phyloP scores from a whole-genome alignment of 2,113 vertebrate genomes.

The Sarotherodon lohbergeri region DNA sequence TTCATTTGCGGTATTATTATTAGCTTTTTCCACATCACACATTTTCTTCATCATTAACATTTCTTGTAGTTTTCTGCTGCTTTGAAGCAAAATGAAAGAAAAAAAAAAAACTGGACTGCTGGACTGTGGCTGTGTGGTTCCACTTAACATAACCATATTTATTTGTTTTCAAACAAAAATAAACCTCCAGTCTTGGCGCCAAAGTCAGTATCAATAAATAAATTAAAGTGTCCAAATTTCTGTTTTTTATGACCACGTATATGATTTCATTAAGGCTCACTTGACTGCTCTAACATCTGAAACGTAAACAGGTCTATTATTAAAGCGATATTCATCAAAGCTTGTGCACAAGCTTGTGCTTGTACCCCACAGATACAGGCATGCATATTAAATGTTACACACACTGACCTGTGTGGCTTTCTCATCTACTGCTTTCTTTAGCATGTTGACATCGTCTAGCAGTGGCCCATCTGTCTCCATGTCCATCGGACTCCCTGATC shows the following conservation, averaged over 20 bases:
- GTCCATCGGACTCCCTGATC: slow-evolving; percentile 81
- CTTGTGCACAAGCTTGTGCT: neutral
- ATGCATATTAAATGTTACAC: neutral
- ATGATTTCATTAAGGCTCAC: neutral
- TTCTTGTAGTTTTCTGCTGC: neutral
- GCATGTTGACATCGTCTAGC: slow-evolving; percentile 85
- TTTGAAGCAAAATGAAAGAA: neutral
- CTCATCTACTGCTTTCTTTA: slow-evolving; percentile 86
- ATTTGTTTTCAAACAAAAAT: neutral
- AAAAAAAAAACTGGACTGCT: neutral
- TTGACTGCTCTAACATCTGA: neutral
- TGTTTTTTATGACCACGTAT: neutral
- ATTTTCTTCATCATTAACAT: neutral
- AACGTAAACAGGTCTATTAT: neutral
- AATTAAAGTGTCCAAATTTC: neutral
- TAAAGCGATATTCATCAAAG: neutral
- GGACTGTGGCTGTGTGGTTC: neutral
- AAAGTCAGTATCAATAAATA: neutral
- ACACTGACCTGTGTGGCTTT: slow-evolving; percentile 80
- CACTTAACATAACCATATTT: neutral
- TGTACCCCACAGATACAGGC: neutral
- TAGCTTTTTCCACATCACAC: neutral
- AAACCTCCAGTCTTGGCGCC: neutral
- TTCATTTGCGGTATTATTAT: neutral
- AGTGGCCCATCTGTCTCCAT: slow-evolving; percentile 91